A percentile compares a stretch with the other conserved stretches of the same genome.
phyloP scores from a whole-genome alignment of 2,888 invertebrate species.

The Orchesella flavescens region DNA sequence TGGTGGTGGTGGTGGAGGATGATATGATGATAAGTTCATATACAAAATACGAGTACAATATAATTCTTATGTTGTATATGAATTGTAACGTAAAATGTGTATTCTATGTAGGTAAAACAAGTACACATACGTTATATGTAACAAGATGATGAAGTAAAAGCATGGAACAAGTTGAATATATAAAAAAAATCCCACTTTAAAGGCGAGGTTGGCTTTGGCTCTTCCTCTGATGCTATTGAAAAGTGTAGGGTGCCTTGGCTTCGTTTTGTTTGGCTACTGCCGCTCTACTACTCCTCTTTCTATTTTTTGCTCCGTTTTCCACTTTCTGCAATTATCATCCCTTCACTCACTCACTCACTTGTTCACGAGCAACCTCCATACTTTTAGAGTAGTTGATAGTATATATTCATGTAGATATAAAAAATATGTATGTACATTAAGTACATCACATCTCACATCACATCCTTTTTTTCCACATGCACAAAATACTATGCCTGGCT shows the following conservation, averaged over 20 bases:
- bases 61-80: constrained; percentile 8
- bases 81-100: too few relatives aligned
- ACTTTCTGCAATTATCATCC: constrained; percentile 57
- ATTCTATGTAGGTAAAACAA: constrained; percentile 8
- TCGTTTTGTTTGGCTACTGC: too few relatives aligned
- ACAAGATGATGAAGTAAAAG: too few relatives aligned
- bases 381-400: too few relatives aligned
- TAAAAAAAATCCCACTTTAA: constrained; percentile 48
- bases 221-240: too few relatives aligned
- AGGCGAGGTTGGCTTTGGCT: constrained; percentile 38
- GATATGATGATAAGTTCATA: too few relatives aligned
- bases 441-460: neutral
- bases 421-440: too few relatives aligned
- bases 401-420: too few relatives aligned
- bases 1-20: neutral
- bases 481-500: neutral
- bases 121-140: constrained; percentile 42
- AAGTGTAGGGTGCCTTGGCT: too few relatives aligned
- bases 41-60: too few relatives aligned
- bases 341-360: constrained; percentile 50
- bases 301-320: constrained; percentile 31
- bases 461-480: neutral
- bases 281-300: constrained; percentile 16
- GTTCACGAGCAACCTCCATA: neutral
- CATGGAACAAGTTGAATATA: constrained; percentile 22